These are phyloP conservation scores for Drosophila fungiperda DNA, from an alignment of 2,888 invertebrate genomes.

Conservation along the genomic window DNA sequence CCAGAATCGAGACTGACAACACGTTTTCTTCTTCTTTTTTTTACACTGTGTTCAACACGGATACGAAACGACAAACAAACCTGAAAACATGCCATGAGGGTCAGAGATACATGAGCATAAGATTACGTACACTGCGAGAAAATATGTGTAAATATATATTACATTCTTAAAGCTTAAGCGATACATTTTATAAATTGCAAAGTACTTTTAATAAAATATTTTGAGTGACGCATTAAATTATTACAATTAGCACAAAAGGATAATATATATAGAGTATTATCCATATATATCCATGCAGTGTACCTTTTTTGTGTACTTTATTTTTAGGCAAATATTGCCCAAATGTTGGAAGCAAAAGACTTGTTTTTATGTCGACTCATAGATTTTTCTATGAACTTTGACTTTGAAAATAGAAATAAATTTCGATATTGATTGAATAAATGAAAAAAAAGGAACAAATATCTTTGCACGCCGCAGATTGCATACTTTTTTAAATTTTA, in stretches of 20 bases:
- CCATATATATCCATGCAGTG: background rate
- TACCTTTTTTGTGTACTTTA: background rate
- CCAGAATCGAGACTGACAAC: slow-evolving; percentile 34
- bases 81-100: slow-evolving; percentile 37
- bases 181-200: background rate
- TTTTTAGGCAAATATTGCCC: background rate
- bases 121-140: background rate
- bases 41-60: slow-evolving; percentile 16
- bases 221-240: background rate
- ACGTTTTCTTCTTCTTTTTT: slow-evolving; percentile 7
- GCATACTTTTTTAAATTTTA: background rate
- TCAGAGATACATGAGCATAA: slow-evolving; percentile 46
- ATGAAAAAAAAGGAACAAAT: background rate
- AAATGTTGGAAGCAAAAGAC: background rate
- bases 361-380: background rate
- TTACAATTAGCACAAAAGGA: background rate
- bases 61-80: slow-evolving; percentile 18
- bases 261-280: background rate
- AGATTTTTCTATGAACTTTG: background rate
- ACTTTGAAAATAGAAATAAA: background rate
- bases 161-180: background rate
- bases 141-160: background rate
- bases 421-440: background rate
- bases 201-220: background rate
- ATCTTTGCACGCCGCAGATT: background rate